Evolutionary conservation across 2,888 invertebrate species (phyloP).

Genomic region (Chromoteleia sp.): DNA sequence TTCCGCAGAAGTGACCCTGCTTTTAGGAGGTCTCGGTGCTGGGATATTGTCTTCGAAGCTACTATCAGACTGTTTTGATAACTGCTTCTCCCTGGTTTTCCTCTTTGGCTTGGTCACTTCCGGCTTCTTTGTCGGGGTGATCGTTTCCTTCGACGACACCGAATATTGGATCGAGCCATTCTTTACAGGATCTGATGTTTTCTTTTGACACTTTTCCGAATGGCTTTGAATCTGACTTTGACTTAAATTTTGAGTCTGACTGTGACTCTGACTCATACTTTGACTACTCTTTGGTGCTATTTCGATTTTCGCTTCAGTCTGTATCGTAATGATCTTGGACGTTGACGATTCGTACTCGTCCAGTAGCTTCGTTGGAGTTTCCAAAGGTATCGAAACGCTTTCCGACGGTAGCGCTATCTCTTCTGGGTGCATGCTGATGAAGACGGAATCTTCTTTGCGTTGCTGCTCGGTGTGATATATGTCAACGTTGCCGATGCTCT

Average conservation of each 20-base stretch:
- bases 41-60: slow-evolving; percentile 64
- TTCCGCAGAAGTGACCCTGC: slow-evolving; percentile 31
- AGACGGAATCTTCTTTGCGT: slow-evolving; percentile 75
- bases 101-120: slow-evolving; percentile 80
- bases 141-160: slow-evolving; percentile 73
- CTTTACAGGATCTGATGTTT: slow-evolving; percentile 40
- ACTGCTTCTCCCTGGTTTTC: slow-evolving; percentile 76
- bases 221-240: slow-evolving; percentile 26
- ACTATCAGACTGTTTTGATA: slow-evolving; percentile 67
- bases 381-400: slow-evolving; percentile 81
- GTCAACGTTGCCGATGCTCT: slow-evolving; percentile 80
- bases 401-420: slow-evolving; percentile 80
- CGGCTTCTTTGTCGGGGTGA: slow-evolving; percentile 70
- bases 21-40: slow-evolving; percentile 44
- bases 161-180: slow-evolving; percentile 53
- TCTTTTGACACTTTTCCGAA: slow-evolving; percentile 11
- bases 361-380: slow-evolving; percentile 81
- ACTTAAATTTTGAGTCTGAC: slow-evolving; percentile 2
- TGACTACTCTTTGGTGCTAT: slow-evolving; percentile 72
- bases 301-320: slow-evolving; percentile 82
- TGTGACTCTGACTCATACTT: slow-evolving; percentile 19
- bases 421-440: slow-evolving; percentile 79
- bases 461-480: slow-evolving; percentile 78
- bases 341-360: slow-evolving; percentile 80
- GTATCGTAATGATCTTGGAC: slow-evolving; percentile 72